Percentiles rank a stretch among this genome's conserved stretches.
Conservation (phyloP, 2,797 vertebrate species). For the Leptodactylus fallax region DNA sequence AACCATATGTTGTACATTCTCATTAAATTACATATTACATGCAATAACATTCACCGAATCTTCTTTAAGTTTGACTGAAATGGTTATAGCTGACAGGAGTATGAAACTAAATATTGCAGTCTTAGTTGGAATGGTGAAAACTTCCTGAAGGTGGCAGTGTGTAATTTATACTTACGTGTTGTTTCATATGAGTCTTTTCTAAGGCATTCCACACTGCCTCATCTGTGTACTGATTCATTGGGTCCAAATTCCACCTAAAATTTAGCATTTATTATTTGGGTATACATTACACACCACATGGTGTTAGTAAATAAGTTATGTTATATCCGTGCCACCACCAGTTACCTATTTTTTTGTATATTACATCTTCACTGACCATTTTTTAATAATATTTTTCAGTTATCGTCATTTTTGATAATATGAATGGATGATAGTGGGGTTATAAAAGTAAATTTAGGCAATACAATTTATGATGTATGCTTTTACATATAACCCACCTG, state of each 20-base stretch:
- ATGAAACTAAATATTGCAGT: too few species aligned
- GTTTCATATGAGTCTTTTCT: constrained; percentile 83
- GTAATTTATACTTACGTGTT: constrained; percentile 74
- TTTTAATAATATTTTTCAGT: background rate
- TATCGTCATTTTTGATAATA: background rate
- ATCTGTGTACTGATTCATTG: constrained; percentile 81
- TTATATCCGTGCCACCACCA: background rate
- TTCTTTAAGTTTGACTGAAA: background rate
- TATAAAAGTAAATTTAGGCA: background rate
- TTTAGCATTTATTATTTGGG: constrained; percentile 26
- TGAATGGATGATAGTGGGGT: background rate
- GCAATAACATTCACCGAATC: background rate
- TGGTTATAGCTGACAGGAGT: background rate
- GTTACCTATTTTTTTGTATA: background rate
- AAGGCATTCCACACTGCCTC: constrained; percentile 84
- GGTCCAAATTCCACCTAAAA: constrained; percentile 85
- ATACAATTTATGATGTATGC: background rate
- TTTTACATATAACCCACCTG: constrained; percentile 73
- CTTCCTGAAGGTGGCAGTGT: background rate
- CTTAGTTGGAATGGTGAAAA: background rate
- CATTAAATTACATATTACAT: background rate
- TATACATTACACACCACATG: background rate
- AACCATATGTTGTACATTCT: background rate
- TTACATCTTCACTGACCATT: background rate
- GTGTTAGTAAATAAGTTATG: background rate